These are phyloP conservation scores for Anguilla rostrata DNA, from an alignment of 2,113 vertebrate genomes.

Conservation along the genomic window DNA sequence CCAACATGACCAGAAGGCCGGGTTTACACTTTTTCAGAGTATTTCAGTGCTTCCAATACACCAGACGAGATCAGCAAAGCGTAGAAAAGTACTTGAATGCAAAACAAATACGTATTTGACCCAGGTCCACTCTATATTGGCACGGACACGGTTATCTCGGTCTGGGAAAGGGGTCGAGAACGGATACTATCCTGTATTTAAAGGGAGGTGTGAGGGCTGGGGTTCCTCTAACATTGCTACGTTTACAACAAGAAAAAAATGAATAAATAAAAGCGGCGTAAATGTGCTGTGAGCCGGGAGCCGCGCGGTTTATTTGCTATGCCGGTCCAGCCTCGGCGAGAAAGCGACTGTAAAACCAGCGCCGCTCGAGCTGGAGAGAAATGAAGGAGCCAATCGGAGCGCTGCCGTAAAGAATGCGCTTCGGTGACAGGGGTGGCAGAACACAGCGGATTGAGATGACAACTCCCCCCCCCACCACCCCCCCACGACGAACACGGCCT, in stretches of 20 bases:
- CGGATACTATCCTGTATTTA: no score
- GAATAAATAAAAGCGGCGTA: background rate
- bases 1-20: no score
- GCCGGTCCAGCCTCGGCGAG: conserved; percentile 41
- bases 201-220: no score
- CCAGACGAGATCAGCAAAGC: no score
- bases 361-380: conserved; percentile 43
- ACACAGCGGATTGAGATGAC: conserved; percentile 29
- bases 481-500: conserved; percentile 28
- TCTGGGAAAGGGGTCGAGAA: no score
- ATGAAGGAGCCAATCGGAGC: conserved; percentile 33
- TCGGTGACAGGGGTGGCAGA: conserved; percentile 31
- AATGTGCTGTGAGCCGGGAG: background rate
- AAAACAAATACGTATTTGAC: no score
- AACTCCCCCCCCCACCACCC: conserved; percentile 12
- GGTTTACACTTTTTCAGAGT: no score
- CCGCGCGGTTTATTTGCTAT: conserved; percentile 31
- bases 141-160: no score
- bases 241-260: background rate
- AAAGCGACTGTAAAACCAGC: conserved; percentile 35
- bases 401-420: conserved; percentile 40
- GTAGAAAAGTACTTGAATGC: no score
- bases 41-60: no score
- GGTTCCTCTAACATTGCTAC: background rate
- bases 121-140: no score